These are phyloP conservation scores for Meliscaeva auricollis DNA, from an alignment of 2,888 invertebrate genomes.

Conservation along the genomic window DNA sequence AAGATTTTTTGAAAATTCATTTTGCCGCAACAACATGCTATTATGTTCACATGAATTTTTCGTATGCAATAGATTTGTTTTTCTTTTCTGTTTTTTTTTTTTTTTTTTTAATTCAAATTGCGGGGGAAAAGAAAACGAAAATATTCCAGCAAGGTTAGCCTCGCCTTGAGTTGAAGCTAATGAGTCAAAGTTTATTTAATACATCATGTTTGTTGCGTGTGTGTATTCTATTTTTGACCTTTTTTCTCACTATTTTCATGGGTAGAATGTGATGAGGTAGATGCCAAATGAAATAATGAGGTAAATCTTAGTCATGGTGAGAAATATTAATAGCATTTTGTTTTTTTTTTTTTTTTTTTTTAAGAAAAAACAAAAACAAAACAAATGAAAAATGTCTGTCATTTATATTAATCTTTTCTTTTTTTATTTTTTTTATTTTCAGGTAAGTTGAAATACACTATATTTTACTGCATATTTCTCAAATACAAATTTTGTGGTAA, in stretches of 20 bases:
- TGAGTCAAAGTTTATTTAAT: constrained; percentile 57
- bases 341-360: background rate
- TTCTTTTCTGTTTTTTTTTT: no score
- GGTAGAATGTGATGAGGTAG: constrained; percentile 16
- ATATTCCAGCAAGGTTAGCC: constrained; percentile 65
- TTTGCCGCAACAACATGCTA: background rate
- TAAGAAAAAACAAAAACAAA: background rate
- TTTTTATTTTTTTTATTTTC: constrained; percentile 5
- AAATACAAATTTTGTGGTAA: background rate
- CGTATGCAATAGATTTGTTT: constrained; percentile 9
- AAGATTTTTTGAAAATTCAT: background rate
- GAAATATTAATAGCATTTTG: constrained; percentile 18
- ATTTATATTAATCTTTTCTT: constrained; percentile 4
- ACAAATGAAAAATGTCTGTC: background rate
- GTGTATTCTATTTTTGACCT: constrained; percentile 39
- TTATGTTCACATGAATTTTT: background rate
- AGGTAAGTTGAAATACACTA: constrained; percentile 19
- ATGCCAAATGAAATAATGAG: constrained; percentile 24
- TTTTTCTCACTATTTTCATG: constrained; percentile 16
- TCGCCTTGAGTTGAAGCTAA: constrained; percentile 34
- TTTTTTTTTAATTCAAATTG: no score
- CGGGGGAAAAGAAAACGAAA: background rate
- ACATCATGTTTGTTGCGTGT: constrained; percentile 41
- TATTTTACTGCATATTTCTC: background rate
- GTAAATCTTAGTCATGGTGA: constrained; percentile 15